Base-by-base conservation (phyloP, 2,888 invertebrate genomes). In the Synergus itoensis region DNA sequence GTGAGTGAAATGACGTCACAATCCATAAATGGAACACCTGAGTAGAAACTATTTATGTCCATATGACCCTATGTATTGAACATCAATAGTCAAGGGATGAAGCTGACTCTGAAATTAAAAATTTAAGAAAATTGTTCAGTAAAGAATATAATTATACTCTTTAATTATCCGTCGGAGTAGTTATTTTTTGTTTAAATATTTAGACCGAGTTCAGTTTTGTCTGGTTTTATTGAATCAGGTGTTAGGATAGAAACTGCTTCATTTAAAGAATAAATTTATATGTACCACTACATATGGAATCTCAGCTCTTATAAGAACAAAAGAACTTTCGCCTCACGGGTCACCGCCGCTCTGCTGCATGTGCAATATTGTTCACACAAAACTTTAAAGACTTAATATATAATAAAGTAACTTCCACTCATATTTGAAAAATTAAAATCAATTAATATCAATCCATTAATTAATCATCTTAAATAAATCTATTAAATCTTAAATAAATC, bases 1-100 rank as follows among this genome's bases (percentile, higher is more conserved):
- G 36, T 57, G 57, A 57, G 57, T 16, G 53, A 18, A 18, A 57
- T 57, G 18, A 18, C 18, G 57, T 57, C 57, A 18, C 18, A 57
- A 18, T 57, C 57, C 57, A 18, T 9, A 57, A 57, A 57, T 57
- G 18, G 57, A 57, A 57, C 57, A 57, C 57, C 57, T 57, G 57
- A 7, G 57, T 16, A 18, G 8, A 18, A 57, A 18, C n/a, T 57
- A 57, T 57, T 57, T 57, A 18, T 57, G 57, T 18, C 18, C 57
- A 57, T 18, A 57, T 57, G 18, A 57, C 57, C 57, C 57, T 57
- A 18, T 18, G 57, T 57, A 57, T 57, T 18, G 18, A 57, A 57
- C 57, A 57, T 57, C 57, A 57, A 57, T 57, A 18, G 18, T 57
- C 11, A 57, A 57, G 57, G 57, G 57, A 18, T 57, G 57, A 18